These are phyloP conservation scores for Agrotis ipsilon DNA, from an alignment of 2,888 invertebrate species.

Conservation along the genomic window DNA sequence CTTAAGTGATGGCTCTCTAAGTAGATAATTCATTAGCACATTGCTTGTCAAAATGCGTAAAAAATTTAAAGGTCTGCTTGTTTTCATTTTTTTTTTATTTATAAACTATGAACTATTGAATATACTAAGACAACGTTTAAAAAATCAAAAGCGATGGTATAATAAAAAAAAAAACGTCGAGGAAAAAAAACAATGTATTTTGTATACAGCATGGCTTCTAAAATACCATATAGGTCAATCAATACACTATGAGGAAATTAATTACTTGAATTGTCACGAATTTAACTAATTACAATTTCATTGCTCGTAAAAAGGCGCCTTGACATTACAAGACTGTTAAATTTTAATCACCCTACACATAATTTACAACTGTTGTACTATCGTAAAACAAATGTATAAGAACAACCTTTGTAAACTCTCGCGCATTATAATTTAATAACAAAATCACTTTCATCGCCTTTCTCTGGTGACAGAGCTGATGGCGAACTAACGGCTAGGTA, in stretches of 20 bases:
- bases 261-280: too few species aligned
- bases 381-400: constrained; percentile 48
- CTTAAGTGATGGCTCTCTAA: not conserved
- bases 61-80: not conserved
- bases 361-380: not conserved
- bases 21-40: not conserved
- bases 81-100: not conserved
- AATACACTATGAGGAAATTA: too few species aligned
- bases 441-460: constrained; percentile 85
- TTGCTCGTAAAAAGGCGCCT: not conserved
- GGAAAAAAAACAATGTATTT: too few species aligned
- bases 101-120: too few species aligned
- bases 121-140: too few species aligned
- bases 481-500: constrained; percentile 60
- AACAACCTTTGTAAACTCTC: constrained; percentile 53
- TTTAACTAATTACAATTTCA: too few species aligned
- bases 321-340: not conserved
- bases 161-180: too few species aligned
- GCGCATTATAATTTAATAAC: constrained; percentile 64
- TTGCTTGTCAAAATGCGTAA: not conserved
- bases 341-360: not conserved
- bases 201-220: too few species aligned
- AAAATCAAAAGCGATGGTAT: too few species aligned
- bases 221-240: too few species aligned
- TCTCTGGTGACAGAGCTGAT: constrained; percentile 77